phyloP scores from a whole-genome alignment of 2,888 invertebrate genomes.

The Unio pictorum region DNA sequence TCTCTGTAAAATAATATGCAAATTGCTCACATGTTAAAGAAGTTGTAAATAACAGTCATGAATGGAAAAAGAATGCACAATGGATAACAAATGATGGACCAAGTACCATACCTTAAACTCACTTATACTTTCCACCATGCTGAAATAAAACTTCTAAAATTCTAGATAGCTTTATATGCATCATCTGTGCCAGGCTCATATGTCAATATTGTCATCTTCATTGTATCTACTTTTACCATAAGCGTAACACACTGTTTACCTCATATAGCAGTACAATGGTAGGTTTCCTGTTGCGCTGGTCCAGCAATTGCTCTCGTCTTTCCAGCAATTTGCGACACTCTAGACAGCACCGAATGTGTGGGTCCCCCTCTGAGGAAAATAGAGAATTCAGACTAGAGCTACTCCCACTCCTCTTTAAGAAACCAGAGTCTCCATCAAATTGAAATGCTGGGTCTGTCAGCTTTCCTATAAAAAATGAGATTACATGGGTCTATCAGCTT shows the following conservation, averaged over 20 bases:
- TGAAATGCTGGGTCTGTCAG: constrained; percentile 75
- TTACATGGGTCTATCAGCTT: constrained; percentile 75
- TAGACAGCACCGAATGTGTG: constrained; percentile 72
- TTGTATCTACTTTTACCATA: too few species aligned
- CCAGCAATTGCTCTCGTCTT: constrained; percentile 83
- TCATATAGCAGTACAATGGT: constrained; percentile 87
- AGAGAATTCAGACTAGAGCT: constrained; percentile 75
- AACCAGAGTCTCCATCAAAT: constrained; percentile 59
- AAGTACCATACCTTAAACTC: too few species aligned
- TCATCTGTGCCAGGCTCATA: too few species aligned
- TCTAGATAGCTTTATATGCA: too few species aligned
- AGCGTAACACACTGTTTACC: constrained; percentile 42
- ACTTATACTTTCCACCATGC: too few species aligned
- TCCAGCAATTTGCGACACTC: constrained; percentile 79
- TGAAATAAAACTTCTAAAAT: too few species aligned
- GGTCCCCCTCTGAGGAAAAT: constrained; percentile 78
- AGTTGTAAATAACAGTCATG: too few species aligned
- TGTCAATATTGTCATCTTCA: too few species aligned
- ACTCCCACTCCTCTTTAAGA: constrained; percentile 72
- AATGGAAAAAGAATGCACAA: too few species aligned
- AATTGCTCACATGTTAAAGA: too few species aligned
- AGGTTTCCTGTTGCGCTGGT: constrained; percentile 85
- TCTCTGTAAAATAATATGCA: too few species aligned
- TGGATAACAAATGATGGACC: too few species aligned
- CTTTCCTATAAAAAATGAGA: constrained; percentile 72